Evolutionary conservation across 2,113 vertebrate species (phyloP).

Genomic region (Barnardius zonarius): DNA sequence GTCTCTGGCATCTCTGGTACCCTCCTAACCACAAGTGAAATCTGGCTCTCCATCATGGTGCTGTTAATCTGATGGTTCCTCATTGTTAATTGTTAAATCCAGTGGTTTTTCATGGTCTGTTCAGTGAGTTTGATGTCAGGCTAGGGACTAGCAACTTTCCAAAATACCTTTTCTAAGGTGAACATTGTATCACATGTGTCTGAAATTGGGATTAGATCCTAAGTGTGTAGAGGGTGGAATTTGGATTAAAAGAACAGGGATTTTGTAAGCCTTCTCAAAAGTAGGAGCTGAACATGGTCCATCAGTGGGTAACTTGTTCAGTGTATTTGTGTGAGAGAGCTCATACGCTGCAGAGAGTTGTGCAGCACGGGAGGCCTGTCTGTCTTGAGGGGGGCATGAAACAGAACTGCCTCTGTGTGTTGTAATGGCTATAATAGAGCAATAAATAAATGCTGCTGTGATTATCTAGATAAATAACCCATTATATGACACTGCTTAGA

Average conservation of each 20-base stretch:
- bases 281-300: background rate
- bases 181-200: too few relatives aligned
- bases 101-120: background rate
- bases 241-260: background rate
- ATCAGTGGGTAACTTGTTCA: background rate
- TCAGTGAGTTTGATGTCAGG: background rate
- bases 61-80: background rate
- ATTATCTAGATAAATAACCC: background rate
- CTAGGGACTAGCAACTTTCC: background rate
- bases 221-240: background rate
- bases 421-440: background rate
- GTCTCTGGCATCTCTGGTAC: background rate
- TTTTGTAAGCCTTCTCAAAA: background rate
- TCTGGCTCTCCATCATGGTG: background rate
- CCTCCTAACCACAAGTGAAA: background rate
- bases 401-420: background rate
- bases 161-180: background rate
- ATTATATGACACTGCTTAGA: background rate
- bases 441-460: background rate
- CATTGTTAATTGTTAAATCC: background rate
- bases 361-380: background rate
- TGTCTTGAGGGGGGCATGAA: background rate
- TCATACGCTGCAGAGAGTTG: background rate
- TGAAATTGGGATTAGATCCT: background rate
- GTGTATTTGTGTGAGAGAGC: background rate